phyloP scores from a whole-genome alignment of 37 sponge, comb jelly and placozoan species.

The Halichondria panicea region DNA sequence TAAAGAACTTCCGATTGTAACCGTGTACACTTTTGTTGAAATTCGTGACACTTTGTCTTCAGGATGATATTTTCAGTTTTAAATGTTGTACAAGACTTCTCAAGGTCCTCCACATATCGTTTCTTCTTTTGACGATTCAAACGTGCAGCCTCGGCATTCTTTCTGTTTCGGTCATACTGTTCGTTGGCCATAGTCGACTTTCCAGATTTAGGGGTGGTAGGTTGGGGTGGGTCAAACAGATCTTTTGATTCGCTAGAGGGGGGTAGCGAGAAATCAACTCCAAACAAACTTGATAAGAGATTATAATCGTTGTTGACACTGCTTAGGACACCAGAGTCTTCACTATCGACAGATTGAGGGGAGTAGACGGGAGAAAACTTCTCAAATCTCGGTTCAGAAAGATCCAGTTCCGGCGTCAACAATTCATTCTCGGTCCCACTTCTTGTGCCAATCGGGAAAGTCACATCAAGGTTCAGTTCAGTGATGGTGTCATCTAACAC shows the following conservation, averaged over 20 bases:
- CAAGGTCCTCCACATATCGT: constrained; percentile 46
- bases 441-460: background rate
- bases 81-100: constrained; percentile 31
- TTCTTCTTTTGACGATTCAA: constrained; percentile 78
- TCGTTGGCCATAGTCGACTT: background rate
- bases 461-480: background rate
- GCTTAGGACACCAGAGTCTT: constrained; percentile 27
- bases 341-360: constrained; percentile 17
- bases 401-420: no score
- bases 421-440: background rate
- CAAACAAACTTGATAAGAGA: constrained; percentile 22
- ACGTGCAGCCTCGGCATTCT: constrained; percentile 75
- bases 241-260: background rate
- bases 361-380: constrained; percentile 10
- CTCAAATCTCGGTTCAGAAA: background rate
- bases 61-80: constrained; percentile 48
- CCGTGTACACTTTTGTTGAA: constrained; percentile 6
- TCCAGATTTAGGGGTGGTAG: no score
- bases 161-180: constrained; percentile 29
- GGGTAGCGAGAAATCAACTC: background rate
- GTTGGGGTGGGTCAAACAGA: background rate
- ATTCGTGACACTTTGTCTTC: constrained; percentile 31
- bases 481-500: background rate
- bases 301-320: constrained; percentile 1
- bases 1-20: constrained; percentile 67